These are phyloP conservation scores for Zosterops japonicus DNA, from an alignment of 2,113 vertebrate genomes.

Conservation along the genomic window DNA sequence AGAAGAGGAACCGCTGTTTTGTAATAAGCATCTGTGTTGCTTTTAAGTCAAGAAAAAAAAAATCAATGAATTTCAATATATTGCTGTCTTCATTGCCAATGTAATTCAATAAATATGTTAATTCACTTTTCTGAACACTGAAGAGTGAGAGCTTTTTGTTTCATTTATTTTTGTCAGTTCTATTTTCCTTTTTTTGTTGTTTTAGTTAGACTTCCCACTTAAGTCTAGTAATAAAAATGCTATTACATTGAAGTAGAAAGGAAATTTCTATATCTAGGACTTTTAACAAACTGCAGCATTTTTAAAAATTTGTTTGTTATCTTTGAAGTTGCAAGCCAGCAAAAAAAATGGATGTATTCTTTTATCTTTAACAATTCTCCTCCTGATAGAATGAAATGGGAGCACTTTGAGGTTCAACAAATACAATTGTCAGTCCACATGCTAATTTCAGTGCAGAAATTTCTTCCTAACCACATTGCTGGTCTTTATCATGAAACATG, in stretches of 20 bases:
- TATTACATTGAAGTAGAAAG: neutral
- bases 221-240: constrained; percentile 12
- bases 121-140: constrained; percentile 59
- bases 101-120: constrained; percentile 76
- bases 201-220: constrained; percentile 36
- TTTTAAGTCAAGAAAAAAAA: constrained; percentile 70
- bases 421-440: neutral
- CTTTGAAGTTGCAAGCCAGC: neutral
- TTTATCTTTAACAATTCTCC: neutral
- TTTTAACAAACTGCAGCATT: neutral
- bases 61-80: constrained; percentile 73
- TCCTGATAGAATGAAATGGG: neutral
- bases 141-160: constrained; percentile 59
- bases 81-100: constrained; percentile 68
- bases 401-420: neutral
- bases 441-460: neutral
- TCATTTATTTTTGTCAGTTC: constrained; percentile 54
- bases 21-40: constrained; percentile 70
- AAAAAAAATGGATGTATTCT: neutral
- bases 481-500: neutral
- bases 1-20: constrained; percentile 63
- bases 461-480: neutral
- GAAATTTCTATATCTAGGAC: neutral
- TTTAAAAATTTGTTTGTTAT: neutral
- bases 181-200: neutral